Percentiles rank a stretch among this genome's conserved stretches.
Evolutionary conservation across 1,140 invertebrate genomes (phyloP).

Genomic region (Amyelois transitella): DNA sequence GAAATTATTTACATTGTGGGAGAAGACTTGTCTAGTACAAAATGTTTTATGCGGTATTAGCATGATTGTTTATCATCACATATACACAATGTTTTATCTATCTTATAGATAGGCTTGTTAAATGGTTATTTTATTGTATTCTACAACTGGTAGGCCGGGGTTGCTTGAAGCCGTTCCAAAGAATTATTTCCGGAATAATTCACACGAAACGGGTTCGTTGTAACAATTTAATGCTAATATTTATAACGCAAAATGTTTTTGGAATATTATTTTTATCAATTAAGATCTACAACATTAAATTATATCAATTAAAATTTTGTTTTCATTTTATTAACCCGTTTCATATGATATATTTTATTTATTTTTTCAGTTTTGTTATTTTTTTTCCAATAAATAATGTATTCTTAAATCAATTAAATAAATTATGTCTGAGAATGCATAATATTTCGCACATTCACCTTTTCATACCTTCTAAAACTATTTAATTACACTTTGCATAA

Average conservation of each 20-base stretch:
- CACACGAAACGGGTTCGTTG: slow-evolving; percentile 36
- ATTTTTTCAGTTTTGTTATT: neutral
- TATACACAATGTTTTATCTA: slow-evolving; percentile 34
- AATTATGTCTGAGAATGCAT: too few species aligned
- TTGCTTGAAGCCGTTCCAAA: slow-evolving; percentile 46
- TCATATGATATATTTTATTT: slow-evolving; percentile 6
- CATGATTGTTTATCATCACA: slow-evolving; percentile 42
- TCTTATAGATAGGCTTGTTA: slow-evolving; percentile 58
- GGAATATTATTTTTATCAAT: slow-evolving; percentile 20
- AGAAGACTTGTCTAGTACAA: slow-evolving; percentile 61
- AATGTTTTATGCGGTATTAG: slow-evolving; percentile 60
- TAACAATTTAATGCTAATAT: slow-evolving; percentile 61
- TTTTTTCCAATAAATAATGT: too few species aligned
- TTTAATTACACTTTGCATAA: too few species aligned
- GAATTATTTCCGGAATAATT: slow-evolving; percentile 67
- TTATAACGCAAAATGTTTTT: slow-evolving; percentile 47
- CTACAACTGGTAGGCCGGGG: slow-evolving; percentile 8
- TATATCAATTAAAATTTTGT: neutral
- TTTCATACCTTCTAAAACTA: too few species aligned
- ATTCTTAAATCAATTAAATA: too few species aligned
- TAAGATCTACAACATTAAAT: slow-evolving; percentile 16
- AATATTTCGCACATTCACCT: too few species aligned
- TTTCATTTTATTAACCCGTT: too few species aligned
- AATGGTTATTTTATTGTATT: slow-evolving; percentile 15
- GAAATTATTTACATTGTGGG: slow-evolving; percentile 46